Evolutionary conservation across 2,797 vertebrate genomes (phyloP).

Genomic region (Scyliorhinus canicula): DNA sequence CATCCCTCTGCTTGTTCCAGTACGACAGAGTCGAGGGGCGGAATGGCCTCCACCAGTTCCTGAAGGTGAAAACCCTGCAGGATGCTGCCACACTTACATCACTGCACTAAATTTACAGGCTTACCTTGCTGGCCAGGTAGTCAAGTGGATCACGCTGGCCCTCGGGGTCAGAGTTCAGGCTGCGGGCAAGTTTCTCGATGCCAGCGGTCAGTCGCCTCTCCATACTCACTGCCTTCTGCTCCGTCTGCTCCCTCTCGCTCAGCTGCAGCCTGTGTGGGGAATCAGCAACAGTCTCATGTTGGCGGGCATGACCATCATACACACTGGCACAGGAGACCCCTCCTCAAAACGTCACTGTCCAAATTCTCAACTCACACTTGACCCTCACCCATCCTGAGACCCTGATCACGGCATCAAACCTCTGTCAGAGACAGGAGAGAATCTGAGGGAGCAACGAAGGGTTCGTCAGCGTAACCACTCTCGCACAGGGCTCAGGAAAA

Average conservation of each 20-base stretch:
- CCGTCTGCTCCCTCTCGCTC: slow-evolving; percentile 47
- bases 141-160: slow-evolving; percentile 47
- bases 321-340: neutral
- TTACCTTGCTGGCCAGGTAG: slow-evolving; percentile 50
- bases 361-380: neutral
- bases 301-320: neutral
- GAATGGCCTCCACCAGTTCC: neutral
- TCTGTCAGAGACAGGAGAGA: neutral
- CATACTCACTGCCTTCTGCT: slow-evolving; percentile 43
- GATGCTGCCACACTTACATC: neutral
- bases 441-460: too few species aligned
- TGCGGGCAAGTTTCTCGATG: slow-evolving; percentile 43
- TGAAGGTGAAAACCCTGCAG: too few species aligned
- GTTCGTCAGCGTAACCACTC: too few species aligned
- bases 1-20: neutral
- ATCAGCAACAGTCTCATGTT: slow-evolving; percentile 37
- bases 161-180: slow-evolving; percentile 38
- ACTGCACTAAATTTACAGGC: neutral
- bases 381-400: neutral
- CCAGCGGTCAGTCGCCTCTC: slow-evolving; percentile 46
- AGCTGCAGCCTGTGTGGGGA: slow-evolving; percentile 46
- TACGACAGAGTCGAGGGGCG: neutral
- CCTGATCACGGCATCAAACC: neutral
- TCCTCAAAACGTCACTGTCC: too few species aligned
- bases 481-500: neutral